Evolutionary conservation across 2,888 invertebrate species (phyloP), one percentile per base, ranked within the genome.

Genomic region (Poecilus cupreus): DNA sequence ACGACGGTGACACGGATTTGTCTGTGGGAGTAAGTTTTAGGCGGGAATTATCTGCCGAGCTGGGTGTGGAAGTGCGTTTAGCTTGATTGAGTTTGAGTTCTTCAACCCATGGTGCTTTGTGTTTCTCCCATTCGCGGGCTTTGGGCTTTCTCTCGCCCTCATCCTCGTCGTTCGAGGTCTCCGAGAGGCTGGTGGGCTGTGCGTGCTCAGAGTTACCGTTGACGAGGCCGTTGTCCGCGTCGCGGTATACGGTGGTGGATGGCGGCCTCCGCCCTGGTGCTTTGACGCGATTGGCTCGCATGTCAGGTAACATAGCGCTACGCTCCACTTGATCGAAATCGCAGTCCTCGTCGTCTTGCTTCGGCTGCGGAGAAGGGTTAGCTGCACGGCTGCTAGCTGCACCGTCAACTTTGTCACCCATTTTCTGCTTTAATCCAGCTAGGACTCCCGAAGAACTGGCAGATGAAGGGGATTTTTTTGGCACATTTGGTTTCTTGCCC

Each of bases 31-130:
- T 84, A 20, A 86, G 82, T 26, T 77, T 70, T 83, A 83, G 11
- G 24, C 74, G 39, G 54, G 74, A 26, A 57, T 85, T 83, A 81
- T 86, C 85, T 81, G 88, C 72, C 85, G 87, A 20, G 87, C 90
- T 87, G 54, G 32, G 32, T 32, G 88, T 87, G 0, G 91, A 91
- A 18, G 92, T 92, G 85, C 93, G 92, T 88, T 92, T 93, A 0
- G 93, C 93, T 88, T 96, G 96, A 86, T 94, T 95, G 83, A 94
- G 91, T 87, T 95, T 95, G 84, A 96, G 91, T 87, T 96, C 96
- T 84, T 92, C 94, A 91, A 96, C 94, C 95, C 95, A 96, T 0
- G 96, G 95, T 64, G 94, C 94, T 86, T 92, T 92, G 85, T 93
- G 93, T 86, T 93, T 94, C 88, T 93, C 94, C 93, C 94, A 94